Conservation (phyloP, 1,140 invertebrate genomes). For the Caenorhabditis briggsae region DNA sequence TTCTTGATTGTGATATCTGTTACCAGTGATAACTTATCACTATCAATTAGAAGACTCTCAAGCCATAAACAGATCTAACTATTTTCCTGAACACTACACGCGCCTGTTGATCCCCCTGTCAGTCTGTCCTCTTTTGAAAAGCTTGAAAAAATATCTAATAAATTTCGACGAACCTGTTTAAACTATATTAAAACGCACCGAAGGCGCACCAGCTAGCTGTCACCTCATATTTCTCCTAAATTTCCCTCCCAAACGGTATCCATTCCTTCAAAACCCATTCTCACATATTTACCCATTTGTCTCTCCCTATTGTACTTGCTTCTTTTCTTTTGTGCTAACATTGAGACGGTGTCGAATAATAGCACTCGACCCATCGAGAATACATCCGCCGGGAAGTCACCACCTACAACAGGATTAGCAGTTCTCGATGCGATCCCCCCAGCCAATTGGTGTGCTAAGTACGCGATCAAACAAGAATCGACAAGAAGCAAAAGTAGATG, state of each 20-base stretch:
- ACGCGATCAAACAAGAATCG: conserved; percentile 27
- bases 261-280: background rate
- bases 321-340: conserved; percentile 40
- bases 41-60: no score
- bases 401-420: conserved; percentile 53
- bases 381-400: conserved; percentile 30
- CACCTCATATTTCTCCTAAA: conserved; percentile 33
- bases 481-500: background rate
- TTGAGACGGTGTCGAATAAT: conserved; percentile 53
- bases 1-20: no score
- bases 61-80: no score
- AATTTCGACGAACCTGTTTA: no score
- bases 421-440: no score
- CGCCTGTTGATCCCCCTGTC: no score
- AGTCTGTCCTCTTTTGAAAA: no score
- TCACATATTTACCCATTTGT: background rate
- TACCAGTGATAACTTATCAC: no score
- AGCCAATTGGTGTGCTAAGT: conserved; percentile 49
- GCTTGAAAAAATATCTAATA: no score
- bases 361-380: conserved; percentile 8
- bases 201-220: background rate
- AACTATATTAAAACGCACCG: no score
- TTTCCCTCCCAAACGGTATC: background rate
- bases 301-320: conserved; percentile 10
- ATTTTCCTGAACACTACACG: no score